These are phyloP conservation scores for Adelphocoris suturalis DNA, from an alignment of 2,888 invertebrate species.

Conservation along the genomic window DNA sequence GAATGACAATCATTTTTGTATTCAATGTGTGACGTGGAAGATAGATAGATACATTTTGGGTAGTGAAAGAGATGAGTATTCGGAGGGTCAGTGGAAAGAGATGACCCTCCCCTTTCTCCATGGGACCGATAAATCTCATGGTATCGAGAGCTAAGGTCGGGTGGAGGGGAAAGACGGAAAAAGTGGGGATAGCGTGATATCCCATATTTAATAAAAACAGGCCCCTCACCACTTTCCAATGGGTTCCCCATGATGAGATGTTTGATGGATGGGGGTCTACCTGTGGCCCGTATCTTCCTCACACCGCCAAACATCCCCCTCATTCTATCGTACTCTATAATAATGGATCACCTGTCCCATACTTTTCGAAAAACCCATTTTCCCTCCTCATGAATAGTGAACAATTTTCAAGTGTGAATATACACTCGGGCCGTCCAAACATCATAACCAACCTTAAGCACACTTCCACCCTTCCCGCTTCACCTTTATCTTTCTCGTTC, in stretches of 20 bases:
- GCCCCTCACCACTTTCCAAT: constrained; percentile 31
- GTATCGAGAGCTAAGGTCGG: constrained; percentile 21
- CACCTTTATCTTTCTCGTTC: constrained; percentile 22
- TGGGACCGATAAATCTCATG: constrained; percentile 54
- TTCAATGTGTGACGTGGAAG: background rate
- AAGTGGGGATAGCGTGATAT: constrained; percentile 53
- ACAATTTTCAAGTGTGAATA: constrained; percentile 44
- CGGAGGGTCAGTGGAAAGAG: constrained; percentile 7
- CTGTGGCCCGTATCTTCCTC: constrained; percentile 19
- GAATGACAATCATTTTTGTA: background rate
- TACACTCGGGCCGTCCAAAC: constrained; percentile 12
- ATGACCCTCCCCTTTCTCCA: constrained; percentile 31
- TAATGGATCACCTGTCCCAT: constrained; percentile 65
- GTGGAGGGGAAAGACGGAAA: background rate
- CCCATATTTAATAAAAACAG: constrained; percentile 60
- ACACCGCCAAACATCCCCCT: background rate
- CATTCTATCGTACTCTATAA: constrained; percentile 16
- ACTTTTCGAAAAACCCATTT: constrained; percentile 43
- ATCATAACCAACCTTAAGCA: background rate
- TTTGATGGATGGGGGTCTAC: constrained; percentile 56
- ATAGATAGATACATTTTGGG: background rate
- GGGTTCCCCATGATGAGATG: constrained; percentile 43
- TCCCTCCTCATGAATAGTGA: constrained; percentile 61
- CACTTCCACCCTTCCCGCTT: background rate
- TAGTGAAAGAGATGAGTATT: background rate